A percentile compares a stretch with the other conserved stretches of the same genome.
These are phyloP conservation scores for Limnothrissa miodon DNA, from an alignment of 2,113 vertebrate species.

Conservation along the genomic window DNA sequence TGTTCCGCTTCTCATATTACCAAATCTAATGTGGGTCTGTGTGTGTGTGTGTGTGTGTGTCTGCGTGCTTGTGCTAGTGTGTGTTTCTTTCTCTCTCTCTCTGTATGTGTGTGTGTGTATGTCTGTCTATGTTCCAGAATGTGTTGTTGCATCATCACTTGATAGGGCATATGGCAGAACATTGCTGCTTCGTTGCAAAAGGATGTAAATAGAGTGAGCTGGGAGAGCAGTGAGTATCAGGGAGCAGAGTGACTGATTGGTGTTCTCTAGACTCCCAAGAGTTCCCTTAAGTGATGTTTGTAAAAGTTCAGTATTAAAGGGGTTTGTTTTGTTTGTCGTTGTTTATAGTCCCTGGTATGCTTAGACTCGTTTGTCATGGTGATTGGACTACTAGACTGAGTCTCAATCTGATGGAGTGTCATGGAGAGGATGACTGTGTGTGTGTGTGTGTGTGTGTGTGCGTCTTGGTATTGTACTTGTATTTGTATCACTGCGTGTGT, in stretches of 20 bases:
- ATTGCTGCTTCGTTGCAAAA: background rate
- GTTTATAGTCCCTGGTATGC: too few species aligned
- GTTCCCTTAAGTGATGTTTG: too few species aligned
- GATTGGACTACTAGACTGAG: too few species aligned
- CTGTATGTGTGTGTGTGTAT: constrained; percentile 20
- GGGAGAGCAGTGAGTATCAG: too few species aligned
- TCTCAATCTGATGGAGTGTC: too few species aligned
- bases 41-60: background rate
- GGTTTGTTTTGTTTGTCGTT: background rate
- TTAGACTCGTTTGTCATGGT: too few species aligned
- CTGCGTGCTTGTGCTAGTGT: background rate
- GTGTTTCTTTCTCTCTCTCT: background rate
- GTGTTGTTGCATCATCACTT: background rate
- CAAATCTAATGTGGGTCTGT: background rate
- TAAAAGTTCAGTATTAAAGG: too few species aligned
- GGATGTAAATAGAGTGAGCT: background rate
- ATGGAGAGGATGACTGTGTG: too few species aligned
- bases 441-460: too few species aligned
- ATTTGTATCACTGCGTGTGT: background rate
- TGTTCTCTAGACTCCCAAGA: too few species aligned
- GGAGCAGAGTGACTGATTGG: background rate
- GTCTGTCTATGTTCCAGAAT: background rate
- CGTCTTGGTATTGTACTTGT: too few species aligned
- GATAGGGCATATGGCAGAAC: background rate
- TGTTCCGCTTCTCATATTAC: background rate